Percentiles rank a stretch among this genome's conserved stretches.
phyloP scores from a whole-genome alignment of 2,888 invertebrate genomes.

The Neoitamus cyanurus region DNA sequence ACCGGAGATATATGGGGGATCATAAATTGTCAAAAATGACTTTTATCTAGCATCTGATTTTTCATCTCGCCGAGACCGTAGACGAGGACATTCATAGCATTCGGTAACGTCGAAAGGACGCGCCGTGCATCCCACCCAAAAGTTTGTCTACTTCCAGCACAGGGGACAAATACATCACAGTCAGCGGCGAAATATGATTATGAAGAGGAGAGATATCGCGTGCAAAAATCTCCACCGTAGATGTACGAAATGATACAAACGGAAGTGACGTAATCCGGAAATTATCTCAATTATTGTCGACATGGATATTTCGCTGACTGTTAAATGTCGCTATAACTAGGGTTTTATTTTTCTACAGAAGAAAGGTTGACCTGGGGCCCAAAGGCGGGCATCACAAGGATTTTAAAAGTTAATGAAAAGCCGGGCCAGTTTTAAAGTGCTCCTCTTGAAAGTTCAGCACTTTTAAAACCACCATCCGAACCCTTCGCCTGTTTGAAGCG shows the following conservation, averaged over 20 bases:
- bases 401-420: conserved; percentile 5
- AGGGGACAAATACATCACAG: neutral
- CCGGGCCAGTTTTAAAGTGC: neutral
- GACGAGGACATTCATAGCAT: neutral
- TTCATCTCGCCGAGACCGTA: neutral
- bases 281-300: neutral
- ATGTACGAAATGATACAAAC: neutral
- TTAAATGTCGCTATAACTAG: neutral
- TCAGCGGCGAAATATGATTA: neutral
- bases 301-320: neutral
- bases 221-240: neutral
- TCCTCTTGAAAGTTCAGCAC: neutral
- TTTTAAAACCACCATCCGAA: neutral
- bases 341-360: neutral
- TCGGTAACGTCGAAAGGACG: neutral
- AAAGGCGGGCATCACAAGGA: neutral
- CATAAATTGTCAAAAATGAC: conserved; percentile 21
- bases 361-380: neutral
- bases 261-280: neutral
- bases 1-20: neutral
- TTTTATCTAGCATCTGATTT: conserved; percentile 13
- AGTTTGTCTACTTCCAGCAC: neutral
- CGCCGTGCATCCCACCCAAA: neutral
- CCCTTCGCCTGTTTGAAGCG: neutral
- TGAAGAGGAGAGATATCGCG: neutral